A percentile compares a stretch with the other conserved stretches of the same genome.
Conservation (phyloP, 2,113 vertebrate genomes). For the Platichthys flesus region DNA sequence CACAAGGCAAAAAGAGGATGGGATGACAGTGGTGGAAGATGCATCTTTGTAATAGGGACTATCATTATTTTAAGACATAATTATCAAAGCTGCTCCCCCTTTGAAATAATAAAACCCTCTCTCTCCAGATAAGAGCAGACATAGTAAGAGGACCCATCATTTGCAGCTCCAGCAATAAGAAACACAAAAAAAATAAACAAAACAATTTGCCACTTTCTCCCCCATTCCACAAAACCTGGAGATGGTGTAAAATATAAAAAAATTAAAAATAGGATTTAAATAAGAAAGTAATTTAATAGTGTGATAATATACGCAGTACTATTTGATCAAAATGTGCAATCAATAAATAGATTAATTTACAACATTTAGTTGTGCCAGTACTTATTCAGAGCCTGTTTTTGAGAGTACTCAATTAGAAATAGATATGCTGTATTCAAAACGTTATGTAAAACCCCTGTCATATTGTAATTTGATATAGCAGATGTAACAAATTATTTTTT, state of each 20-base stretch:
- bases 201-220: not conserved
- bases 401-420: too few relatives aligned
- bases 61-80: slow-evolving; percentile 54
- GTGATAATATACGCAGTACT: too few relatives aligned
- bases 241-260: not conserved
- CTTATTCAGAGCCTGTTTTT: too few relatives aligned
- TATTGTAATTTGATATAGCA: too few relatives aligned
- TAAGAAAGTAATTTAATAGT: not conserved
- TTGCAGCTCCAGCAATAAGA: not conserved
- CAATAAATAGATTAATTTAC: not conserved
- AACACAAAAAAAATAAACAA: not conserved
- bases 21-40: slow-evolving; percentile 33
- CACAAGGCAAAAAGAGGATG: slow-evolving; percentile 25
- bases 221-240: not conserved
- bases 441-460: too few relatives aligned
- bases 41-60: slow-evolving; percentile 41
- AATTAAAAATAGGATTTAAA: not conserved
- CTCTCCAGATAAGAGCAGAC: slow-evolving; percentile 5
- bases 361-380: too few relatives aligned
- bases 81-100: slow-evolving; percentile 21
- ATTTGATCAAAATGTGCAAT: too few relatives aligned
- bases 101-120: slow-evolving; percentile 34
- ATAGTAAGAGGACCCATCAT: not conserved
- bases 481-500: too few relatives aligned
- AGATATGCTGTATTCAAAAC: too few relatives aligned